Conservation (phyloP, 2,888 invertebrate species). For the Teleogryllus oceanicus region DNA sequence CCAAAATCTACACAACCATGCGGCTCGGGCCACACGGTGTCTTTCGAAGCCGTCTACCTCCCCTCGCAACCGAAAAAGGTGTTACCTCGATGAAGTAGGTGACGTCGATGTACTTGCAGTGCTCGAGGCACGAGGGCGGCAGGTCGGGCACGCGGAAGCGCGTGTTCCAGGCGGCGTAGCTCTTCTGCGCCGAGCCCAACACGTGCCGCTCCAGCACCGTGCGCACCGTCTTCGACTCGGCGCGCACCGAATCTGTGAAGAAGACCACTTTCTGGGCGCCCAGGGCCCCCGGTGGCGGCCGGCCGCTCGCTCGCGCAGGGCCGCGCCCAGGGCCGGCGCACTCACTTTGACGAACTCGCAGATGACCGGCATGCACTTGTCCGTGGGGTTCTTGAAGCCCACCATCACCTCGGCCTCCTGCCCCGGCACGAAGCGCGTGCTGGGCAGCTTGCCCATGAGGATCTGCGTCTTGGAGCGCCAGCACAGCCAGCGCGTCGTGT, state of each 20-base stretch:
- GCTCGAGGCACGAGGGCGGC: neutral
- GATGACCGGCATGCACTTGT: neutral
- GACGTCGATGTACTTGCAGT: neutral
- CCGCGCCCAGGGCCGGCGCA: neutral
- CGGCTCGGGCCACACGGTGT: too few relatives aligned
- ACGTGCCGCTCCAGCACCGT: neutral
- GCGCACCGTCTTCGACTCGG: neutral
- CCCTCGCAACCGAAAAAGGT: too few relatives aligned
- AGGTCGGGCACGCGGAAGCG: neutral
- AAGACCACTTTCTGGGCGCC: neutral
- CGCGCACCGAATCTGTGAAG: neutral
- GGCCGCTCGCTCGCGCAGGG: too few relatives aligned
- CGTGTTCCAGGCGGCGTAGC: neutral
- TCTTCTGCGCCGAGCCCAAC: neutral
- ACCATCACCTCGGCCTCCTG: neutral
- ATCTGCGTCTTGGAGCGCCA: neutral
- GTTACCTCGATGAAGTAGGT: constrained; percentile 1
- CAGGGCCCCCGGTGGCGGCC: neutral
- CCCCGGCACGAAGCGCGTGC: neutral
- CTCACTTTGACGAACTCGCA: constrained; percentile 5
- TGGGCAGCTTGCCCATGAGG: neutral
- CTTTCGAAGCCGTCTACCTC: too few relatives aligned
- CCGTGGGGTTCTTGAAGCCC: constrained; percentile 4
- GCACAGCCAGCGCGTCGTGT: neutral
- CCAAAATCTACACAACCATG: too few relatives aligned